These are phyloP conservation scores for Caenorhabditis wallacei DNA, from an alignment of 2,888 invertebrate species.

Conservation along the genomic window DNA sequence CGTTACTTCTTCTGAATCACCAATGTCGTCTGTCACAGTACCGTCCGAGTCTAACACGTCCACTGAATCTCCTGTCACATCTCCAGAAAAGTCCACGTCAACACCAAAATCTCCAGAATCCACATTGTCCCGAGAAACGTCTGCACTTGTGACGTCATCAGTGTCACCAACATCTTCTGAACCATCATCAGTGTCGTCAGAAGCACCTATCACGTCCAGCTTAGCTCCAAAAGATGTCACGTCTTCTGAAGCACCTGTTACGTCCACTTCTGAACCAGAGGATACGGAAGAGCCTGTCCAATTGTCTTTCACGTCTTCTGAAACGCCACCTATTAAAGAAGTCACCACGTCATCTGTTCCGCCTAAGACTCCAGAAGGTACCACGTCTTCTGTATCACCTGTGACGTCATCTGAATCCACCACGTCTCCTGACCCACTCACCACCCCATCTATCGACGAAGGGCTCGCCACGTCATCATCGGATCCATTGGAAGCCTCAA, in stretches of 20 bases:
- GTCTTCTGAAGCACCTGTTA: slow-evolving; percentile 3
- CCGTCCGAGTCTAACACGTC: background rate
- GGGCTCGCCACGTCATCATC: background rate
- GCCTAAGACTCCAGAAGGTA: background rate
- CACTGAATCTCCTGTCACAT: slow-evolving; percentile 18
- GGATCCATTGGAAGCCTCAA: slow-evolving; percentile 12
- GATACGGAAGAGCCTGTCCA: too few relatives aligned
- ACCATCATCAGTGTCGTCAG: too few relatives aligned
- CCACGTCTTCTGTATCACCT: slow-evolving; percentile 6
- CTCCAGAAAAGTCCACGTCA: background rate
- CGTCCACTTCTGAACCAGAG: background rate
- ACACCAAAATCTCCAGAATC: slow-evolving; percentile 31
- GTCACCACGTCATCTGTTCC: background rate
- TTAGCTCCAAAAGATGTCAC: too few relatives aligned
- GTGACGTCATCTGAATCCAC: slow-evolving; percentile 11
- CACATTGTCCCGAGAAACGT: slow-evolving; percentile 39
- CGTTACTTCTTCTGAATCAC: background rate
- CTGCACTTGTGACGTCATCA: slow-evolving; percentile 5
- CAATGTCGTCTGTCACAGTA: background rate
- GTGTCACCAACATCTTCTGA: background rate
- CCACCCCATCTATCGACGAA: slow-evolving; percentile 13
- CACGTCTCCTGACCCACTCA: slow-evolving; percentile 15
- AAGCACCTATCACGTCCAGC: too few relatives aligned
- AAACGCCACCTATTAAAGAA: slow-evolving; percentile 5
- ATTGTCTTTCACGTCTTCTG: slow-evolving; percentile 18